Evolutionary conservation across 1,140 invertebrate species (phyloP).

Genomic region (Zaprionus camerounensis): DNA sequence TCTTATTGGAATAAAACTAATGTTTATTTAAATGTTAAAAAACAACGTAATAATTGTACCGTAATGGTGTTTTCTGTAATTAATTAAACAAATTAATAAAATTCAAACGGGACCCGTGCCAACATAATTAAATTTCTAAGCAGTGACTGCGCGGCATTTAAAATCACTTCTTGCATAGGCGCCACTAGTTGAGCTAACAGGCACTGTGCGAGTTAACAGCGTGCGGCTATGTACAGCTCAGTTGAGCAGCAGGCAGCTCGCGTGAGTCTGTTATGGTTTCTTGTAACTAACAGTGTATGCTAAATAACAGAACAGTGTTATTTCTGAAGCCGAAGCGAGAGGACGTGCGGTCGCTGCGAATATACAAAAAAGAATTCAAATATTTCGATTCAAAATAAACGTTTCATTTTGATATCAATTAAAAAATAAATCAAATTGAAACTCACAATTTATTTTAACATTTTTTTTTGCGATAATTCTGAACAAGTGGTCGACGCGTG

Average conservation of each 20-base stretch:
- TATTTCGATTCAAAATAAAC: constrained; percentile 30
- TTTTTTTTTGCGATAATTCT: constrained; percentile 42
- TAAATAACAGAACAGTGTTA: constrained; percentile 35
- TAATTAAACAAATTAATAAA: not conserved
- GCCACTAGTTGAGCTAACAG: constrained; percentile 20
- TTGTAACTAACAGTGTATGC: constrained; percentile 19
- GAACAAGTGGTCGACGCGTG: constrained; percentile 33
- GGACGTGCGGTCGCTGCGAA: constrained; percentile 24
- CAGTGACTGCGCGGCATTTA: not conserved
- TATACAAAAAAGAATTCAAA: constrained; percentile 4
- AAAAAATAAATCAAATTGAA: constrained; percentile 1
- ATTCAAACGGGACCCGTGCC: not conserved
- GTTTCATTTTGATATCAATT: constrained; percentile 20
- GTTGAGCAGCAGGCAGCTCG: constrained; percentile 36
- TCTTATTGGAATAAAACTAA: not conserved
- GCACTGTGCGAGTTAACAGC: not conserved
- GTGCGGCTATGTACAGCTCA: constrained; percentile 19
- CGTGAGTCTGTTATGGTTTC: constrained; percentile 18
- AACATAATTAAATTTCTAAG: not conserved
- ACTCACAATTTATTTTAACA: constrained; percentile 5
- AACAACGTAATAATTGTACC: not conserved
- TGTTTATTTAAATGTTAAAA: not conserved
- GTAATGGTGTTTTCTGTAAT: not conserved
- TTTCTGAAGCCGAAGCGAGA: constrained; percentile 25
- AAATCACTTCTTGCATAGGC: constrained; percentile 9